Percentiles rank a stretch among this genome's conserved stretches.
Conservation (phyloP, 2,113 vertebrate genomes). For the Eublepharis macularius region DNA sequence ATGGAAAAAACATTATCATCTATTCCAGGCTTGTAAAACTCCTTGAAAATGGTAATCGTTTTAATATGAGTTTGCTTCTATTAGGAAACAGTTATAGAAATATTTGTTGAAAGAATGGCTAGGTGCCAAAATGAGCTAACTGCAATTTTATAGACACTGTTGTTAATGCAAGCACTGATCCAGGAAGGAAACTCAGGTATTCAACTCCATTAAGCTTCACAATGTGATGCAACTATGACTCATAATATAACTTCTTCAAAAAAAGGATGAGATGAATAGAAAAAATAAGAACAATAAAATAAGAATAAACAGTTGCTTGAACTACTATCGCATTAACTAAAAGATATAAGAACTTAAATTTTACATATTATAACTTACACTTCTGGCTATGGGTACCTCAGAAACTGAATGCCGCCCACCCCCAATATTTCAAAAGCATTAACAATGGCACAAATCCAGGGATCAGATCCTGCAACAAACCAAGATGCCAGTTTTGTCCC, state of each 20-base stretch:
- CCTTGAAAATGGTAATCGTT: background rate
- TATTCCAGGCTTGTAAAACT: background rate
- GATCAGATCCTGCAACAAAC: too few species aligned
- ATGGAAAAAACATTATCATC: background rate
- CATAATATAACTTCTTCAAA: background rate
- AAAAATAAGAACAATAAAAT: background rate
- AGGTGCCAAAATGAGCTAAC: background rate
- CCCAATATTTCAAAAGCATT: background rate
- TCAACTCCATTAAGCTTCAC: background rate
- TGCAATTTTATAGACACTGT: background rate
- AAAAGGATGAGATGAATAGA: background rate
- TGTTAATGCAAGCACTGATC: background rate
- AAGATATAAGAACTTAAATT: too few species aligned
- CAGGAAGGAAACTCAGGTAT: background rate
- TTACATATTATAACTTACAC: background rate
- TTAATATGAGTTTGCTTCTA: background rate
- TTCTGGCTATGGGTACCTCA: background rate
- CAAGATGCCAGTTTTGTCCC: too few species aligned
- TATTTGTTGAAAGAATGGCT: too few species aligned
- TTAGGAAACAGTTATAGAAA: constrained; percentile 6
- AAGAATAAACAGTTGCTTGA: too few species aligned
- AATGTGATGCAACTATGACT: background rate
- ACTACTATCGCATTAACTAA: too few species aligned
- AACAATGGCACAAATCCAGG: too few species aligned
- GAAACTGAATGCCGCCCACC: background rate